phyloP scores from a whole-genome alignment of 2,113 vertebrate species.

The Gulo gulo region DNA sequence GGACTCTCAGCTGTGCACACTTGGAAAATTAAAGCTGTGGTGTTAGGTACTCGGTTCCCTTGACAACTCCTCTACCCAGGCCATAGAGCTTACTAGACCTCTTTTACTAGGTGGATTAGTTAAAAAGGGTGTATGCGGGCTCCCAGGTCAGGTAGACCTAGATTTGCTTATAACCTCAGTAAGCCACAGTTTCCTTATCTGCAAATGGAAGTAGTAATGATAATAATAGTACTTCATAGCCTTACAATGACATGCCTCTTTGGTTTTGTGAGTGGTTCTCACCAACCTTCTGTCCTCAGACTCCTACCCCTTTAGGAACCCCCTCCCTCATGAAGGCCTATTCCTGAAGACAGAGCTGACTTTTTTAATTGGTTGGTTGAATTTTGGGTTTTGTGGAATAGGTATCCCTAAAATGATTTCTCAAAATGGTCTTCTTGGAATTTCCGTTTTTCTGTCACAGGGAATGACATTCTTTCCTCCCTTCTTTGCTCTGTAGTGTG shows the following conservation, averaged over 20 bases:
- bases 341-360: neutral
- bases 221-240: neutral
- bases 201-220: neutral
- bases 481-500: neutral
- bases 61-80: neutral
- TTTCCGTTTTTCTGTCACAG: neutral
- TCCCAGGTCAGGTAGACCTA: neutral
- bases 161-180: neutral
- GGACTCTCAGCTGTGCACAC: neutral
- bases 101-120: neutral
- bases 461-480: neutral
- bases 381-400: neutral
- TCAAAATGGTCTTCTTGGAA: neutral
- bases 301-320: neutral
- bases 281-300: neutral
- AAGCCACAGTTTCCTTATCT: neutral
- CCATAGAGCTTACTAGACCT: neutral
- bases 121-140: neutral
- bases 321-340: neutral
- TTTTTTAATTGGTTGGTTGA: neutral
- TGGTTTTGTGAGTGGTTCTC: neutral
- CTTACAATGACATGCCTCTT: neutral
- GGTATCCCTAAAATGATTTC: slow-evolving; percentile 4
- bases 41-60: neutral
- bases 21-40: neutral